Base-by-base conservation (phyloP, 1,140 invertebrate species). In the Macrotrachela quadricornifera region DNA sequence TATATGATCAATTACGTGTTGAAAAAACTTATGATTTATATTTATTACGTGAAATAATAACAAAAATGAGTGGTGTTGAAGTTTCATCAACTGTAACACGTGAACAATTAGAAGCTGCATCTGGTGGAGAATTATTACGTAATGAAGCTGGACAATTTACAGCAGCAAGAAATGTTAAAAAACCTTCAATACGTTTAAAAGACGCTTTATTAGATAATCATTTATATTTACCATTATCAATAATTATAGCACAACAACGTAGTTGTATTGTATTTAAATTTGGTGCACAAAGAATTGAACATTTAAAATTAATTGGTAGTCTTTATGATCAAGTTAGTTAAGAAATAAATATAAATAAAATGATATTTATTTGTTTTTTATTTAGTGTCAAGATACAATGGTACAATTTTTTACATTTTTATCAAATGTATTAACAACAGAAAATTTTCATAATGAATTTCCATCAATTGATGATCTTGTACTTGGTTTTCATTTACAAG, bases 61-160 rank as follows among this genome's bases (percentile, higher is more conserved):
- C 94, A 71, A 97, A 95, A 75, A 96, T 99, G 90, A 83, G 88
- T 13, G 92, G 92, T 1, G 87, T 97, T 56, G 92, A 97, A 73
- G 81, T 88, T 8, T 80, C 82, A 10, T 87, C 95, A 68, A 88
- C 95, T 71, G 83, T 95, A 74, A 99, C 91, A 0, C 74, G 80
- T 40, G 88, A 96, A 64, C 91, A 97, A 71, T 65, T 97, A 44
- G 84, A 91, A 63, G 87, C 90, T 1, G 83, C 96, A 80, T 79
- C 81, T 54, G 92, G 94, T 30, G 94, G 94, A 12, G 91, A 97
- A 73, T 70, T 94, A 38, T 72, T 99, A 2, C 79, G 84, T 64
- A 82, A 81, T 60, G 92, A 97, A 76, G 84, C 84, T 50, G 90
- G 88, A 11, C 92, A 92, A 66, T 96, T 94, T 62, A 86, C 83